Conservation (phyloP, 2,888 invertebrate species). For the Limnephilus lunatus region DNA sequence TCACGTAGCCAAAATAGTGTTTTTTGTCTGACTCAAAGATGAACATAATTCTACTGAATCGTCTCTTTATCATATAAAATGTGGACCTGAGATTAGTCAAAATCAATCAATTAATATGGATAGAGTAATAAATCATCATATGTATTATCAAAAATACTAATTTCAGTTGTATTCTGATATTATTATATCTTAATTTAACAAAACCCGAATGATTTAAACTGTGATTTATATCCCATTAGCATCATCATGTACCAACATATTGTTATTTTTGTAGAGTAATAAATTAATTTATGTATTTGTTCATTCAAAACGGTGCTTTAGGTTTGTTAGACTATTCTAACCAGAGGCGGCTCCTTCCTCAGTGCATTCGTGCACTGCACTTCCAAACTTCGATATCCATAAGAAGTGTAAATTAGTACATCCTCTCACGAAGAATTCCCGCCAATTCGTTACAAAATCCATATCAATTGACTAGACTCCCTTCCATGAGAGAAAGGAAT, state of each 20-base stretch:
- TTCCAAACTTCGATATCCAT: too few species aligned
- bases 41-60: not conserved
- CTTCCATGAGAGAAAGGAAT: too few species aligned
- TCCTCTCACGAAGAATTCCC: too few species aligned
- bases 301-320: not conserved
- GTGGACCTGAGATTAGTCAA: not conserved
- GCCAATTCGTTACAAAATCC: too few species aligned
- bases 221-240: not conserved
- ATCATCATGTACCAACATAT: not conserved
- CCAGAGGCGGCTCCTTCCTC: too few species aligned
- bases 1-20: constrained; percentile 2
- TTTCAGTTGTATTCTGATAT: not conserved
- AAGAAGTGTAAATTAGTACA: too few species aligned
- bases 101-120: not conserved
- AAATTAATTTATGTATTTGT: not conserved
- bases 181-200: not conserved
- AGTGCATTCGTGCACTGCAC: too few species aligned
- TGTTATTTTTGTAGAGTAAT: not conserved
- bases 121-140: not conserved
- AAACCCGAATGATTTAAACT: not conserved
- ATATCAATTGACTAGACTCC: too few species aligned
- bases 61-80: not conserved
- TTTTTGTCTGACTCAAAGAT: not conserved
- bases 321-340: not conserved
- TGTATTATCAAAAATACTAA: not conserved